Evolutionary conservation across 1,140 invertebrate genomes (phyloP).

Genomic region (Aphidius gifuensis): DNA sequence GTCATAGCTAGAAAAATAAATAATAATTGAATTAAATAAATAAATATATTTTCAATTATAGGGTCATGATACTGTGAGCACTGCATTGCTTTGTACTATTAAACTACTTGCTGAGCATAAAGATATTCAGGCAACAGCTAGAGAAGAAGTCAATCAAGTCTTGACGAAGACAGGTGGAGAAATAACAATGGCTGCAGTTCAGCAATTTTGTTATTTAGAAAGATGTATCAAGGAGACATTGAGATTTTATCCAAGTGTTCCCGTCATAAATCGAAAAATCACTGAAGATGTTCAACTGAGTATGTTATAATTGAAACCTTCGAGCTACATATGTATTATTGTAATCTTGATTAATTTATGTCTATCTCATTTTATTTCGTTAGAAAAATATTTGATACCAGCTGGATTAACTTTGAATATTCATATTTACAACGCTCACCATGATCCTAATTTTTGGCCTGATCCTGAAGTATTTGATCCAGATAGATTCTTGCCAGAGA

Average conservation of each 20-base stretch:
- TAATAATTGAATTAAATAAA: conserved; percentile 7
- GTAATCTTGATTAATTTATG: background rate
- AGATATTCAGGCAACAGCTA: conserved; percentile 58
- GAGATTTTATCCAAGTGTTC: conserved; percentile 61
- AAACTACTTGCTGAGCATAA: conserved; percentile 63
- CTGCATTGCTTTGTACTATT: conserved; percentile 60
- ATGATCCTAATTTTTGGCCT: conserved; percentile 52
- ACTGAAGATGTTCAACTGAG: conserved; percentile 44
- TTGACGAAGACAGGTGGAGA: conserved; percentile 24
- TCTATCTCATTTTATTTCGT: background rate
- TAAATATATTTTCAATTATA: conserved; percentile 18
- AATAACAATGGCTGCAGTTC: conserved; percentile 25
- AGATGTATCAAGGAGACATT: conserved; percentile 63
- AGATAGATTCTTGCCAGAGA: conserved; percentile 57
- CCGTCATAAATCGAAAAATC: conserved; percentile 53
- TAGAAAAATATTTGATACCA: conserved; percentile 19
- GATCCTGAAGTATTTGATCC: conserved; percentile 24
- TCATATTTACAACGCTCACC: conserved; percentile 51
- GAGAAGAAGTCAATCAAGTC: conserved; percentile 27
- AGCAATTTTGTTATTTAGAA: conserved; percentile 54
- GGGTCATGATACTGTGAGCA: conserved; percentile 71
- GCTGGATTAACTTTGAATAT: conserved; percentile 32
- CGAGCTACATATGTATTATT: too few species aligned
- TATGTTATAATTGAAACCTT: background rate
- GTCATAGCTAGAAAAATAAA: background rate